Percentiles rank a stretch among this genome's conserved stretches.
These are phyloP conservation scores for Myotis davidii DNA, from an alignment of 2,113 vertebrate genomes.

Conservation along the genomic window DNA sequence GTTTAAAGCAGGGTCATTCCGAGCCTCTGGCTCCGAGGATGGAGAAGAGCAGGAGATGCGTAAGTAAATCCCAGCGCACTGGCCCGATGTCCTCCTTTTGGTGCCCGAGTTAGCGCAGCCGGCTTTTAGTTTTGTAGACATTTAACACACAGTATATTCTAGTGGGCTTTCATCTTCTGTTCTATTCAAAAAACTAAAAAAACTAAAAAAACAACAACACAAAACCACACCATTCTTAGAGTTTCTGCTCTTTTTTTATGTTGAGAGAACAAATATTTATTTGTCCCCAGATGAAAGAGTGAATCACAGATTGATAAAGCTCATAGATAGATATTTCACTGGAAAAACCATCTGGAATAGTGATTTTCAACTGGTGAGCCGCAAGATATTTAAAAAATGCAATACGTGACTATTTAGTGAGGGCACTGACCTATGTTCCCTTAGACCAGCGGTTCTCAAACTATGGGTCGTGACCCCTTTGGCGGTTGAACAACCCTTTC, in stretches of 20 bases:
- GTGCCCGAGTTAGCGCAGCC: neutral
- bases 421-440: neutral
- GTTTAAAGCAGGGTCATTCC: neutral
- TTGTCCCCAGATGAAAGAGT: neutral
- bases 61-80: neutral
- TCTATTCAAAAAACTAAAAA: neutral
- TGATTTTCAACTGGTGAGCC: neutral
- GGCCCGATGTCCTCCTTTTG: neutral
- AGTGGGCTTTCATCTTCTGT: neutral
- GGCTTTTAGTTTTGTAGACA: constrained; percentile 6
- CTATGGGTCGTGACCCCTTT: too few species aligned
- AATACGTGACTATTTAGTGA: neutral
- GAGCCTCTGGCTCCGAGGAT: neutral
- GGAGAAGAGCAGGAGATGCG: neutral
- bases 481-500: too few species aligned
- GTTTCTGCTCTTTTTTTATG: neutral
- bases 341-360: neutral
- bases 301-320: neutral
- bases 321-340: neutral
- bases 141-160: neutral
- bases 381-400: neutral
- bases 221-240: neutral
- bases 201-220: too few species aligned
- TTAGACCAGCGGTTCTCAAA: neutral
- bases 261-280: neutral